Base-by-base conservation (phyloP, 2,888 invertebrate species). In the Globia sparganii region DNA sequence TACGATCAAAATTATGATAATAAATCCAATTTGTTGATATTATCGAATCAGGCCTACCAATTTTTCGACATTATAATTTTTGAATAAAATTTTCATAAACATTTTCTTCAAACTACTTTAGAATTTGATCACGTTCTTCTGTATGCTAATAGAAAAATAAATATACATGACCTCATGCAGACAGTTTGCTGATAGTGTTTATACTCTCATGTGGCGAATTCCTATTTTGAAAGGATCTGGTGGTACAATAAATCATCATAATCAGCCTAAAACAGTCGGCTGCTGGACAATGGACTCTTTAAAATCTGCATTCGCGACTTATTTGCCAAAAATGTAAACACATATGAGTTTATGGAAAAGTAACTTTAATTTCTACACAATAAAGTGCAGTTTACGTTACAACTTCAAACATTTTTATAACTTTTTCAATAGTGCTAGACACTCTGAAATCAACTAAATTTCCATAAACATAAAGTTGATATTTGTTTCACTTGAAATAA, bases 41-140 rank as follows among this genome's bases (percentile, higher is more conserved):
- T 81, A 64, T 43, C 0, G 9, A 49, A 58, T 56, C 13, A 58
- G 43, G 79, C 53, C 66, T 37, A 67, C 37, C 58, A 84, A 46
- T 65, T 69, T 83, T 56, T 43, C 18, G 13, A 40, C 40, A 18
- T n/a, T 37, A 61, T 59, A 69, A 74, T 74, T 69, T 59, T n/a
- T 81, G 58, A 78, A 81, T 81, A 80, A 71, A 28, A 72, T 83
- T 72, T 68, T 53, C 70, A 64, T 83, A 72, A 77, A 70, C 31
- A 67, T 71, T 49, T 68, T 25, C 28, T 34, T 34, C 1, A 28
- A 56, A 65, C 31, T 62, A 31, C 43, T 82, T 62, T 25, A 28
- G 4, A 68, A 43, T 58, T 77, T 40, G 56, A 77, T 77, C 46
- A 43, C 56, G 77, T 49, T 49, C 56, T 56, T 67, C 1, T 77